Conservation (phyloP, 2,797 vertebrate species). For the Cirrhinus molitorella region DNA sequence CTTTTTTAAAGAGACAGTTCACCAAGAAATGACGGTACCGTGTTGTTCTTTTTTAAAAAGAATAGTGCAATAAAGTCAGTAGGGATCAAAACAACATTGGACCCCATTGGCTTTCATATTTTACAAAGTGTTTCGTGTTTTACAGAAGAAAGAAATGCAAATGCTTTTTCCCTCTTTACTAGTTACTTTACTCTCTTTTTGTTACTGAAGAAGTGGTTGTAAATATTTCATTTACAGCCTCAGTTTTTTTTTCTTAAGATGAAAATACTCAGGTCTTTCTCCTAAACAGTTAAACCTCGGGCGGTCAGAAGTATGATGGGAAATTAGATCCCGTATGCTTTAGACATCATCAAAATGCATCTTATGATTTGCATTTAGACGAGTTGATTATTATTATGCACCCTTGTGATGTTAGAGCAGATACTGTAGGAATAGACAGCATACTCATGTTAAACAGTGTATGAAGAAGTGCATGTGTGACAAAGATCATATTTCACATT, state of each 20-base stretch:
- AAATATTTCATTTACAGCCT: neutral
- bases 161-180: slow-evolving; percentile 72
- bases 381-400: slow-evolving; percentile 74
- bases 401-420: slow-evolving; percentile 67
- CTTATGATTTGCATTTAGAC: slow-evolving; percentile 83
- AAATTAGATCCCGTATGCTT: slow-evolving; percentile 71
- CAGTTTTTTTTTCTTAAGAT: neutral
- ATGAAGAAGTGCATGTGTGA: slow-evolving; percentile 22
- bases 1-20: neutral
- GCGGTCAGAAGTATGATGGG: slow-evolving; percentile 49
- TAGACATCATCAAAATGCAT: slow-evolving; percentile 71
- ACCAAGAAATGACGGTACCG: neutral
- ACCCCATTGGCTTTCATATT: neutral
- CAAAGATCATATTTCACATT: slow-evolving; percentile 20
- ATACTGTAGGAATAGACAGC: slow-evolving; percentile 62
- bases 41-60: neutral
- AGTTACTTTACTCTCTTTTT: slow-evolving; percentile 41
- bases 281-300: slow-evolving; percentile 54
- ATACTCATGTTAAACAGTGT: slow-evolving; percentile 36
- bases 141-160: neutral
- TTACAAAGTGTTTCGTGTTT: slow-evolving; percentile 1
- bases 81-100: neutral
- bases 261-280: slow-evolving; percentile 17
- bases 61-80: neutral
- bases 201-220: neutral